phyloP scores from a whole-genome alignment of 2,113 vertebrate species.

The Sylvietta virens region DNA sequence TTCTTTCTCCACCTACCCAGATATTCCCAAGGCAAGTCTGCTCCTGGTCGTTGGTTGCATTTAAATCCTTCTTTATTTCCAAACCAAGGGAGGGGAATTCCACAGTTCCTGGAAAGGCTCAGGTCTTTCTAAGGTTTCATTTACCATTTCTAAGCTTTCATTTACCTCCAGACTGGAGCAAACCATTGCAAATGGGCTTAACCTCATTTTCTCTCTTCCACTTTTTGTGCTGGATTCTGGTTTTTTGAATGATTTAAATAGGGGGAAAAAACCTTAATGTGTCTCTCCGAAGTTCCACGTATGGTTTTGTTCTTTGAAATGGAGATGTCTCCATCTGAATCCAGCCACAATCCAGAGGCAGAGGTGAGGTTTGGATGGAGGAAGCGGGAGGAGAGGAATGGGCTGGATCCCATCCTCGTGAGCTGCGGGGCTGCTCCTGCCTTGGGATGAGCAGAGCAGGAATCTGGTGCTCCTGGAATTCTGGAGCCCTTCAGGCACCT shows the following conservation, averaged over 20 bases:
- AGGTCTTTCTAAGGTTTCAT: background rate
- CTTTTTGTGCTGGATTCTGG: background rate
- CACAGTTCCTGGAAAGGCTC: background rate
- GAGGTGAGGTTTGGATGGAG: background rate
- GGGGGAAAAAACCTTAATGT: rapidly evolving
- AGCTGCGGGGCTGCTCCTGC: background rate
- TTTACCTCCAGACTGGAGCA: background rate
- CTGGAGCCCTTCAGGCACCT: background rate
- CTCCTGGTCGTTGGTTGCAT: background rate
- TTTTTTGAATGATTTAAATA: background rate
- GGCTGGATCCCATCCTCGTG: rapidly evolving
- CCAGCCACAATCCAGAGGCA: background rate
- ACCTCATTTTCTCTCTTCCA: background rate
- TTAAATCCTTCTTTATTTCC: background rate
- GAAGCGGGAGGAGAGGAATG: background rate
- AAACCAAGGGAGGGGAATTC: background rate
- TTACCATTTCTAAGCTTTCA: background rate
- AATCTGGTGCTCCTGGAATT: background rate
- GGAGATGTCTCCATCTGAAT: background rate
- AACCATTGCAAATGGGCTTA: background rate
- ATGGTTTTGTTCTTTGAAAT: background rate
- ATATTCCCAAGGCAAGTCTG: background rate
- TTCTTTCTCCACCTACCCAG: background rate
- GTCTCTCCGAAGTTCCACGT: background rate
- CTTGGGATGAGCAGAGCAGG: background rate